phyloP scores from a whole-genome alignment of 2,888 invertebrate species.

The Temnothorax ravouxi region DNA sequence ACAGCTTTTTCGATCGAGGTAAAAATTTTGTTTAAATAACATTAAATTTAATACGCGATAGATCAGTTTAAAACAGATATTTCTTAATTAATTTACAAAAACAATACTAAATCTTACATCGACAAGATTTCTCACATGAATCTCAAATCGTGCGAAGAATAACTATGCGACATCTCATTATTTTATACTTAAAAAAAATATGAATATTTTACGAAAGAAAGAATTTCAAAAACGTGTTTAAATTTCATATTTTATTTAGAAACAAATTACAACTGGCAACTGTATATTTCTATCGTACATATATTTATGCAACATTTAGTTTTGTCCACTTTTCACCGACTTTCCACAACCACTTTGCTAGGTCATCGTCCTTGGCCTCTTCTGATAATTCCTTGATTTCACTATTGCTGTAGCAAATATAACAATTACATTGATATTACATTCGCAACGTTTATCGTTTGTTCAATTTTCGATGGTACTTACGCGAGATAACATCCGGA shows the following conservation, averaged over 20 bases:
- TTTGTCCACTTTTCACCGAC: conserved; percentile 94
- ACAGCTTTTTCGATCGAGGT: too few relatives aligned
- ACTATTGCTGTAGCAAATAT: conserved; percentile 87
- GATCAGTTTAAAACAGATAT: too few relatives aligned
- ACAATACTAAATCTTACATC: too few relatives aligned
- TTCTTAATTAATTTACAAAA: too few relatives aligned
- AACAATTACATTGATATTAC: conserved; percentile 2
- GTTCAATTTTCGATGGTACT: conserved; percentile 42
- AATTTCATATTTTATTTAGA: not conserved
- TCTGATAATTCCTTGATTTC: conserved; percentile 87
- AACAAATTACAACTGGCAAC: not conserved
- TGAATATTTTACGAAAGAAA: not conserved
- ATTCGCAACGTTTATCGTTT: not conserved
- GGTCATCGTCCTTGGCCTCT: conserved; percentile 87
- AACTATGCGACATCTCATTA: not conserved
- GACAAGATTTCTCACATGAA: too few relatives aligned
- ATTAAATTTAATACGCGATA: too few relatives aligned
- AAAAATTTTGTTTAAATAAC: too few relatives aligned
- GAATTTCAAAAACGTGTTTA: not conserved
- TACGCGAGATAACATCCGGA: conserved; percentile 93
- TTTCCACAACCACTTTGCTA: conserved; percentile 91
- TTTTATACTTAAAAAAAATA: not conserved
- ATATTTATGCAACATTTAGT: conserved; percentile 67
- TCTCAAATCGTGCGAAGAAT: not conserved
- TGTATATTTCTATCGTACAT: conserved; percentile 31